These are phyloP conservation scores for Dinomys branickii DNA, from an alignment of 2,113 vertebrate species.

Conservation along the genomic window DNA sequence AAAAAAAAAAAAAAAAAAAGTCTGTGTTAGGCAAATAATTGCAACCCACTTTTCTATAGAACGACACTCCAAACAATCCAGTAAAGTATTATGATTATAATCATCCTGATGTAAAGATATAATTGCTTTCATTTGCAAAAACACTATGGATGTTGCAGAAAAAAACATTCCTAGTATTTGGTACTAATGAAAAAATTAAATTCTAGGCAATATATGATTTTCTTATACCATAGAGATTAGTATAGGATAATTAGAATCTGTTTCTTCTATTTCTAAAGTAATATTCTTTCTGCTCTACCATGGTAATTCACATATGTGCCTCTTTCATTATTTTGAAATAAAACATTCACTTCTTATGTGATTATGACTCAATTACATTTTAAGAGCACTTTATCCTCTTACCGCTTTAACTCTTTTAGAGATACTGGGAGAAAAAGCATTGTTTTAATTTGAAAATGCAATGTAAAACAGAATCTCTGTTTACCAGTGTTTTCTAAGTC, in stretches of 20 bases:
- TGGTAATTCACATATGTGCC: neutral
- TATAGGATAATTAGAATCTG: neutral
- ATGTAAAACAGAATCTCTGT: neutral
- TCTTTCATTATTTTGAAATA: neutral
- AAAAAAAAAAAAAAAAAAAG: too few species aligned
- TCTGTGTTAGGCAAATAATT: neutral
- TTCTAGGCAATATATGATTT: neutral
- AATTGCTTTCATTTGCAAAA: neutral
- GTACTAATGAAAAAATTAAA: conserved; percentile 10
- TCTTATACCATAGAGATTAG: neutral
- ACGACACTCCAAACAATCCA: neutral
- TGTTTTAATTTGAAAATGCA: neutral
- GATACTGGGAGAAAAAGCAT: neutral
- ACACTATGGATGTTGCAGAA: neutral
- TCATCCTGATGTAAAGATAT: neutral
- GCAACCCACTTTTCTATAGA: neutral
- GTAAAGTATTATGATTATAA: neutral
- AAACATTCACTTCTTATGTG: neutral
- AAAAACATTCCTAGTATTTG: neutral
- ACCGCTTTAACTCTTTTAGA: neutral
- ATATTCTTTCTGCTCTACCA: neutral
- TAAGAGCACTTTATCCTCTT: neutral
- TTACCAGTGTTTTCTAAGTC: neutral
- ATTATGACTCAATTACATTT: neutral
- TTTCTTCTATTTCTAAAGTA: neutral